Base-by-base conservation (phyloP, 2,113 vertebrate genomes). In the Clarias gariepinus region DNA sequence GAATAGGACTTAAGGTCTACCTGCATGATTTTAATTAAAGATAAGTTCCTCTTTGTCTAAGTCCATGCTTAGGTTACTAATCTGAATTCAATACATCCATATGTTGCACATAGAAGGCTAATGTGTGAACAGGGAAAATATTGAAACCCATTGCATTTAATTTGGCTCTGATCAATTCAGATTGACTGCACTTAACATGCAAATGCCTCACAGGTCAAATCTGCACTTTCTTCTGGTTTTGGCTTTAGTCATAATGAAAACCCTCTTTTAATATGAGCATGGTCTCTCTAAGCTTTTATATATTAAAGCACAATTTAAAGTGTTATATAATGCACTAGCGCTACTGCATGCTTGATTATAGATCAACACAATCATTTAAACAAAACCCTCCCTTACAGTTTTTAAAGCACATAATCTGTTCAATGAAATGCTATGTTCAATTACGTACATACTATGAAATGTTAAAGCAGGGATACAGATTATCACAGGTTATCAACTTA, bases 1-100 rank as follows among this genome's bases (percentile, higher is more conserved):
- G 85, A 89, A 88, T 58, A 87, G 94, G 93, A 90, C 91, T 93
- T 93, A 81, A 90, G 92, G 91, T 93, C 95, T 93, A 94, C 93
- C 93, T 94, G 95, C 96, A 96, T 97, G 97, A 98, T 98, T 99
- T 97, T 99, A 99, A 99, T 99, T 98, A 99, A 97, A 98, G 98
- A 98, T 98, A 98, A 98, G 97, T 98, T 96, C 96, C 96, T 95
- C 93, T 92, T 89, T 89, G 92, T 92, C 93, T 94, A 95, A 91
- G 93, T 95, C 96, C 95, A 94, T 94, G 95, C 95, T 96, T 94
- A 93, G 95, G 94, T 93, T 96, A 95, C 97, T 97, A 97, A 97
- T 97, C 97, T 97, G 96, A 98, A 97, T 97, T 95, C 96, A 94
- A 98, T 98, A 97, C 93, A 91, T 95, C 96, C 95, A 96, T 95